Conservation (phyloP, 2,797 vertebrate species). For the Crenuchus spilurus region DNA sequence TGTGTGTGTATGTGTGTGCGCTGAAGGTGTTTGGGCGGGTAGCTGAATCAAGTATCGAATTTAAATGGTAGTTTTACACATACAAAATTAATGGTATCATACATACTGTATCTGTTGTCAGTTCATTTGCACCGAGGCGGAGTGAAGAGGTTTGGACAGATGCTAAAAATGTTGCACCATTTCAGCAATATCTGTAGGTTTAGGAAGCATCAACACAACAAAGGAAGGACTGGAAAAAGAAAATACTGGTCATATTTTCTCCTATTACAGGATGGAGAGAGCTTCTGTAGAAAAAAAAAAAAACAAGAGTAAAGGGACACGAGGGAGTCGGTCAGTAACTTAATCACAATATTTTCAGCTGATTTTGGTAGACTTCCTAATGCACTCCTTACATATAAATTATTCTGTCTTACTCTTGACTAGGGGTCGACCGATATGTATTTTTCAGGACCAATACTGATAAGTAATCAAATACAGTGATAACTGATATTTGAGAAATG, state of each 20-base stretch:
- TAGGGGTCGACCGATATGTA: no score
- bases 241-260: neutral
- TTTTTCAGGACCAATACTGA: no score
- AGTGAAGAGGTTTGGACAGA: neutral
- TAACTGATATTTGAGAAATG: no score
- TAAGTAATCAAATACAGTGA: no score
- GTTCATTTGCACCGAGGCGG: conserved; percentile 1
- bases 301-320: neutral
- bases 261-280: neutral
- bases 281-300: neutral
- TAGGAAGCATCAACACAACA: neutral
- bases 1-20: conserved; percentile 2
- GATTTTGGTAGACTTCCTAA: neutral
- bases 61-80: conserved; percentile 1
- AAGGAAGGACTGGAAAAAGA: neutral
- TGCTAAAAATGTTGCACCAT: neutral
- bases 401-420: neutral
- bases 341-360: neutral
- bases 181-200: conserved; percentile 10
- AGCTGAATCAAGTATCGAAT: neutral
- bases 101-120: neutral
- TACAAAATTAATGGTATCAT: neutral
- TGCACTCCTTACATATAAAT: neutral
- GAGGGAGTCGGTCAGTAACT: neutral
- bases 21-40: neutral